These are phyloP conservation scores for Amphimedon queenslandica DNA, from an alignment of 37 sponge, comb jelly and placozoan genomes.

Conservation along the genomic window DNA sequence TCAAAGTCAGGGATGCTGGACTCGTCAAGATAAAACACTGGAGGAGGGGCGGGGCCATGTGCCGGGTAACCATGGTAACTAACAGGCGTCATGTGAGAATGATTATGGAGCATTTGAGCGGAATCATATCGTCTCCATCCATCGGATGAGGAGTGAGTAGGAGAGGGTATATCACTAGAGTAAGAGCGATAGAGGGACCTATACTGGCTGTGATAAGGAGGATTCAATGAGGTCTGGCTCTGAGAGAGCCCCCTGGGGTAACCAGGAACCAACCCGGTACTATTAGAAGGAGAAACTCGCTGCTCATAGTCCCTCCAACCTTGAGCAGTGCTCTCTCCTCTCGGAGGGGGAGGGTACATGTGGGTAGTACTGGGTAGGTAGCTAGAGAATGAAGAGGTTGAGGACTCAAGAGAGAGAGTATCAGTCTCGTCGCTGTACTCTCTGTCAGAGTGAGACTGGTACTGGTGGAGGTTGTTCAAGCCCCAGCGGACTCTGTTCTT, in stretches of 20 bases:
- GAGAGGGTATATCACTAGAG: not conserved
- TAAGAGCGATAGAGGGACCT: not conserved
- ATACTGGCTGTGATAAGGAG: no score
- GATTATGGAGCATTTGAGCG: not conserved
- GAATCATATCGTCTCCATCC: not conserved
- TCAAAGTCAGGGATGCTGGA: not conserved
- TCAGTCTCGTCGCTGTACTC: no score
- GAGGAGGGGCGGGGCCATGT: not conserved
- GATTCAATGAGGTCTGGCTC: no score
- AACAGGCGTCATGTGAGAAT: not conserved
- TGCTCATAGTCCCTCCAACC: not conserved
- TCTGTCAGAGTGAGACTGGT: constrained; percentile 12
- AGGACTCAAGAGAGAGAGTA: constrained; percentile 29
- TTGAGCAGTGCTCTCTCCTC: not conserved
- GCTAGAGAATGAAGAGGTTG: not conserved
- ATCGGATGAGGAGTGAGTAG: no score
- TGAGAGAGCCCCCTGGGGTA: not conserved
- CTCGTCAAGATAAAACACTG: not conserved
- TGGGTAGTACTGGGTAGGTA: not conserved
- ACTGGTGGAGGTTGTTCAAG: constrained; percentile 17
- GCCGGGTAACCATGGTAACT: not conserved
- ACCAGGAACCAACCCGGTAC: not conserved
- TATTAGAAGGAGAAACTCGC: not conserved
- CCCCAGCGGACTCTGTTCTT: constrained; percentile 61
- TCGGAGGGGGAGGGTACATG: not conserved